A percentile compares a stretch with the other conserved stretches of the same genome.
phyloP scores from a whole-genome alignment of 2,797 vertebrate genomes.

The Sebastes kiyomatsui region DNA sequence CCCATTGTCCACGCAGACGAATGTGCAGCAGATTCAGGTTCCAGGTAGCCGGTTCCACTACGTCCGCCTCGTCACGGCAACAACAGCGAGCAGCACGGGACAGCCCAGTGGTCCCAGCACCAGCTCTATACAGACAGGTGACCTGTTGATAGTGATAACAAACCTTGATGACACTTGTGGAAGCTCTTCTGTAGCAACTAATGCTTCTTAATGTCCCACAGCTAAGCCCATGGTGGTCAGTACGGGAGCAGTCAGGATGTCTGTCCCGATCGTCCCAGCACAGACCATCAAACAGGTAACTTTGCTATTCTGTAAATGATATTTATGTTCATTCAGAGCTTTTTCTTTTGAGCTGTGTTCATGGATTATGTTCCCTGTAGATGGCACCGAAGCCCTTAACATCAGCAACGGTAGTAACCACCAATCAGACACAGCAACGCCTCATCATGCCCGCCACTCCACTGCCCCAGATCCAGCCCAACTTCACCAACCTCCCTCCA shows the following conservation, averaged over 20 bases:
- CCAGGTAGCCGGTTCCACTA: constrained; percentile 98
- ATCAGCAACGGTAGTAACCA: constrained; percentile 87
- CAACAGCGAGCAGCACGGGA: constrained; percentile 86
- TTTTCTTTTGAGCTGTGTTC: not conserved
- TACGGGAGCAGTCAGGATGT: constrained; percentile 92
- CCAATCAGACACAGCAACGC: constrained; percentile 92
- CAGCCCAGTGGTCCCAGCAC: constrained; percentile 87
- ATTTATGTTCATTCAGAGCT: not conserved
- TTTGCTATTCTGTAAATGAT: not conserved
- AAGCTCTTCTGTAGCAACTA: not conserved
- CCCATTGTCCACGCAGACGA: constrained; percentile 91
- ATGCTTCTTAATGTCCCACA: constrained; percentile 53
- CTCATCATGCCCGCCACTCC: constrained; percentile 98
- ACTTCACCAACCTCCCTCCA: constrained; percentile 94
- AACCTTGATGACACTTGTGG: not conserved
- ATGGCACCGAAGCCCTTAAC: constrained; percentile 92
- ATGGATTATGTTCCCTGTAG: constrained; percentile 61
- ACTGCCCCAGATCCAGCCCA: constrained; percentile 96
- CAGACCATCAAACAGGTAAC: constrained; percentile 95
- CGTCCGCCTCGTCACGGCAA: constrained; percentile 94
- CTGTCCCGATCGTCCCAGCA: constrained; percentile 92
- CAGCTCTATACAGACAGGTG: constrained; percentile 93
- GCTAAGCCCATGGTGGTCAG: constrained; percentile 94
- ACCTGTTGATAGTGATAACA: not conserved
- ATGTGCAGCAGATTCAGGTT: constrained; percentile 98